phyloP scores from a whole-genome alignment of 2,888 invertebrate genomes.

The Xestia c-nigrum region DNA sequence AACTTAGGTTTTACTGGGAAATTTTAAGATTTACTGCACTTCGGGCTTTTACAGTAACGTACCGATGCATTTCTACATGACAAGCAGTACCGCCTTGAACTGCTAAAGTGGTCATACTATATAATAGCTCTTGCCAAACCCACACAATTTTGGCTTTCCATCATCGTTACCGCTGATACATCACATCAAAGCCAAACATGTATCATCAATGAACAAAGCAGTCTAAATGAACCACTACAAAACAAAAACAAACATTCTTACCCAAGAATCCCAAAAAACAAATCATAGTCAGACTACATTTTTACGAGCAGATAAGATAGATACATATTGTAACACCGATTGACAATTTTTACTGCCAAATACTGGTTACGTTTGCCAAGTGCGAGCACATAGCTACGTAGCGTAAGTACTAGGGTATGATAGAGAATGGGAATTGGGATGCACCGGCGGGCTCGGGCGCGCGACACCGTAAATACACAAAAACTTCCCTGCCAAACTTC shows the following conservation, averaged over 20 bases:
- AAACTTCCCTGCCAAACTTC: constrained; percentile 87
- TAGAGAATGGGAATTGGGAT: constrained; percentile 75
- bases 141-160: not conserved
- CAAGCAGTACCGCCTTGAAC: not conserved
- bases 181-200: not conserved
- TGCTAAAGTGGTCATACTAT: not conserved
- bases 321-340: constrained; percentile 60
- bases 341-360: constrained; percentile 66
- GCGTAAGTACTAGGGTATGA: constrained; percentile 56
- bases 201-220: not conserved
- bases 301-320: constrained; percentile 58
- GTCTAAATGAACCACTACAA: not conserved
- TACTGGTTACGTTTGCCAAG: constrained; percentile 79
- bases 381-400: constrained; percentile 63
- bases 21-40: too few species aligned
- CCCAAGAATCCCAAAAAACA: constrained; percentile 18
- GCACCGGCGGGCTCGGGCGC: constrained; percentile 71
- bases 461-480: constrained; percentile 84
- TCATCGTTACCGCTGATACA: not conserved
- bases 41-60: too few species aligned
- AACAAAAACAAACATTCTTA: constrained; percentile 11
- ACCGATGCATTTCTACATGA: not conserved
- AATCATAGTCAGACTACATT: constrained; percentile 43
- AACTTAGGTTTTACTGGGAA: too few species aligned
- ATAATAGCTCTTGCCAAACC: not conserved